Conservation (phyloP, 2,888 invertebrate genomes). For the Melieria picta region DNA sequence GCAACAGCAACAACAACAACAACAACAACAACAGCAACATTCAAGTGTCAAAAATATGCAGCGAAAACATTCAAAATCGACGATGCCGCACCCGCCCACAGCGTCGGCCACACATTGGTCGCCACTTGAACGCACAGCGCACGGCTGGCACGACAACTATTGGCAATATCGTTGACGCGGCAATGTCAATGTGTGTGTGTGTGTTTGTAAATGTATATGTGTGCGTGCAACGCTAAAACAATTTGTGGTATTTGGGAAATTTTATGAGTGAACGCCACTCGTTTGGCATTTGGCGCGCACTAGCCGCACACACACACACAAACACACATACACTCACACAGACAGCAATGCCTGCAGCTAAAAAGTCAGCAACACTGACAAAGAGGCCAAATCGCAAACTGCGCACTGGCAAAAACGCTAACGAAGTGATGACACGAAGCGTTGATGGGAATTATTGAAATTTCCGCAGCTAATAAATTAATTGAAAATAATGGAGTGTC, state of each 20-base stretch:
- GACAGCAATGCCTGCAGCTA: background rate
- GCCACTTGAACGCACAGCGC: slow-evolving; percentile 7
- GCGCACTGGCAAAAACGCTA: slow-evolving; percentile 33
- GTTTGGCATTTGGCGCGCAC: slow-evolving; percentile 13
- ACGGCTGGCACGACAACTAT: slow-evolving; percentile 3
- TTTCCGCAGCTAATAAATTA: slow-evolving; percentile 50
- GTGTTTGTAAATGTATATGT: background rate
- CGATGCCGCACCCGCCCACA: background rate
- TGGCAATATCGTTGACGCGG: slow-evolving; percentile 7
- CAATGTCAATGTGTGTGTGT: slow-evolving; percentile 1
- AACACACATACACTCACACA: slow-evolving; percentile 9
- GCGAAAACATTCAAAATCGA: slow-evolving; percentile 18
- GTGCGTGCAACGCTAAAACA: slow-evolving; percentile 6
- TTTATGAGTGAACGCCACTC: slow-evolving; percentile 11
- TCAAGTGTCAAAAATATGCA: slow-evolving; percentile 22
- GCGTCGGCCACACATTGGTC: too few relatives aligned
- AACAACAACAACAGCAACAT: too few relatives aligned
- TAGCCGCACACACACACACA: slow-evolving; percentile 1
- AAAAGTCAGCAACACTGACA: slow-evolving; percentile 1
- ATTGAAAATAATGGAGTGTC: slow-evolving; percentile 37
- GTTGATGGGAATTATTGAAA: slow-evolving; percentile 45
- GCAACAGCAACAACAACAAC: too few relatives aligned
- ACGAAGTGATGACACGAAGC: slow-evolving; percentile 28
- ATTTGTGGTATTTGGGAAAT: slow-evolving; percentile 24
- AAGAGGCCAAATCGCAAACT: background rate